Evolutionary conservation across 2,888 invertebrate genomes (phyloP).

Genomic region (Malachius bipustulatus): DNA sequence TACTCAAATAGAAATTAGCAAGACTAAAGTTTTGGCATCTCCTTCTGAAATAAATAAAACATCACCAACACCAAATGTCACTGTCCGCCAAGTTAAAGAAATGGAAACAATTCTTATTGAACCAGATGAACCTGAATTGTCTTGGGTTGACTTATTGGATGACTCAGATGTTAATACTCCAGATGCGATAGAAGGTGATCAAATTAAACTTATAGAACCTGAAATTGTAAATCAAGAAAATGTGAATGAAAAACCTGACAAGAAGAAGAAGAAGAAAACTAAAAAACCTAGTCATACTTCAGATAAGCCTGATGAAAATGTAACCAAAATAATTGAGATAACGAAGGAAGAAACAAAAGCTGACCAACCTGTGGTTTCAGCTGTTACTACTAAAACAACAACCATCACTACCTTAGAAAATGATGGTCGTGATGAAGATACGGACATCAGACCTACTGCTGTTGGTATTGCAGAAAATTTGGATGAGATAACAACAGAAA

Average conservation of each 20-base stretch:
- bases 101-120: not conserved
- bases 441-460: too few relatives aligned
- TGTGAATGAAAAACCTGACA: conserved; percentile 23
- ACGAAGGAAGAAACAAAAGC: conserved; percentile 15
- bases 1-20: too few relatives aligned
- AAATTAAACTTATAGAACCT: not conserved
- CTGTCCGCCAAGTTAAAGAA: conserved; percentile 1
- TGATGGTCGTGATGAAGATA: too few relatives aligned
- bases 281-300: conserved; percentile 11
- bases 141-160: too few relatives aligned
- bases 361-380: conserved; percentile 1
- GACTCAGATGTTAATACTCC: too few relatives aligned
- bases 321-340: conserved; percentile 7
- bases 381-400: not conserved
- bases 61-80: too few relatives aligned
- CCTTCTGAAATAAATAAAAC: too few relatives aligned
- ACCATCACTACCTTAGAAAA: conserved; percentile 1
- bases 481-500: conserved; percentile 4
- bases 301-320: not conserved
- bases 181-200: not conserved
- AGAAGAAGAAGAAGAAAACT: conserved; percentile 11
- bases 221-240: conserved; percentile 21
- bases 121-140: not conserved
- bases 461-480: too few relatives aligned
- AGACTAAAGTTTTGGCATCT: too few relatives aligned